Conservation (phyloP, 2,113 vertebrate genomes). For the Eublepharis macularius region DNA sequence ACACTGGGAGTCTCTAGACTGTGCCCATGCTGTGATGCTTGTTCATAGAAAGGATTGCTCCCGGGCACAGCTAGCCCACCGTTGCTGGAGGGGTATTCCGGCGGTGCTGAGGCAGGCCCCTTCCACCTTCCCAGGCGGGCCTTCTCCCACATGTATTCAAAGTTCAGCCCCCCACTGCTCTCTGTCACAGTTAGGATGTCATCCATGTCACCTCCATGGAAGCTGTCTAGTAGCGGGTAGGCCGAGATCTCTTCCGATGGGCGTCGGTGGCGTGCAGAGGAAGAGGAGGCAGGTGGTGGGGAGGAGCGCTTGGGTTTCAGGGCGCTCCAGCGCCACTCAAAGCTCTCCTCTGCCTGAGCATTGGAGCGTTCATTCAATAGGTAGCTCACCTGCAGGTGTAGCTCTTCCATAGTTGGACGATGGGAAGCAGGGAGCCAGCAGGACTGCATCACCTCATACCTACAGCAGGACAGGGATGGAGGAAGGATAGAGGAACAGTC, state of each 20-base stretch:
- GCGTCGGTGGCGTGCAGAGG: background rate
- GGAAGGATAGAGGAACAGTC: conserved; percentile 28
- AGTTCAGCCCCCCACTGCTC: conserved; percentile 91
- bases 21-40: conserved; percentile 38
- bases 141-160: conserved; percentile 94
- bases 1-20: conserved; percentile 89
- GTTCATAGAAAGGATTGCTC: conserved; percentile 71
- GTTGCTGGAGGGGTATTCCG: conserved; percentile 75
- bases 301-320: conserved; percentile 78
- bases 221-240: conserved; percentile 84
- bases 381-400: conserved; percentile 90
- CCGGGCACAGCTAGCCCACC: conserved; percentile 40
- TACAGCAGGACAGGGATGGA: conserved; percentile 47
- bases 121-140: conserved; percentile 80
- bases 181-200: conserved; percentile 92
- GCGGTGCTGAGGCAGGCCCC: conserved; percentile 74
- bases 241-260: conserved; percentile 59
- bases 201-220: conserved; percentile 81
- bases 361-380: conserved; percentile 77
- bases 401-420: conserved; percentile 84
- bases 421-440: conserved; percentile 88
- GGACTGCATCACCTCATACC: conserved; percentile 94
- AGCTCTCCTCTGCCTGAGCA: conserved; percentile 78
- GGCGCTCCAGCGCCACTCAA: conserved; percentile 88
- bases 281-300: conserved; percentile 14